Evolutionary conservation across 2,797 vertebrate genomes (phyloP), one percentile per base, ranked within the genome.

Genomic region (Momotus momota): DNA sequence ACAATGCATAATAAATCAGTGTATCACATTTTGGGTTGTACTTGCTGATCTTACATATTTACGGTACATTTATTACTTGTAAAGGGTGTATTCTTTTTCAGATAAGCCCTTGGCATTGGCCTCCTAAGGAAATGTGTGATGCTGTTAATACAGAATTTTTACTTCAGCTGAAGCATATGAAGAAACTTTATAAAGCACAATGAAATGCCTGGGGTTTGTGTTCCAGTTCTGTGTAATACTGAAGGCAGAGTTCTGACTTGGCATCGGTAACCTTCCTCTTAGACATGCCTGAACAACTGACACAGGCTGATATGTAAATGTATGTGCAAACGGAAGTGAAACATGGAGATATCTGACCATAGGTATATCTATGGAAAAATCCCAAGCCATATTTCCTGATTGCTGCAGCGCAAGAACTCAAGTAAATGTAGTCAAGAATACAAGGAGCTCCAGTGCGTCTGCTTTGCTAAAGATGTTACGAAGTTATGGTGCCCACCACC

Each of bases 331-430:
- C 26, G 43, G 23, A 25, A 60, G 29, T 14, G 64, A 77, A 73
- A 22, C 21, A 4, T 1, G 10, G 33, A 35, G 7, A 9, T 58
- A 14, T 7, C 29, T 71, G 45, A 25, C 14, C 33, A 19, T 12
- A 60, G 19, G 14, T 27, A 22, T 14, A 55, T 4, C 29, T 48
- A 16, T 8, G n/a, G 55, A 65, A 54, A 54, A 58, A 58, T 18
- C 33, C 22, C 26, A 73, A 62, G 9, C 38, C 3, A 0, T 19
- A 12, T 16, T 12, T 27, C 40, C 31, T 27, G 19, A 29, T 6
- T 31, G 20, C 40, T 38, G 22, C 17, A 45, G 33, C 7, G 26
- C 0, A 0, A 60, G 14, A 22, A 20, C 23, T 14, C 14, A 22
- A 19, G 5, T 12, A 45, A 65, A 57, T 2, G 4, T 15, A 21